These are phyloP conservation scores for Actinemys pallida DNA, from an alignment of 2,113 vertebrate species.

Conservation along the genomic window DNA sequence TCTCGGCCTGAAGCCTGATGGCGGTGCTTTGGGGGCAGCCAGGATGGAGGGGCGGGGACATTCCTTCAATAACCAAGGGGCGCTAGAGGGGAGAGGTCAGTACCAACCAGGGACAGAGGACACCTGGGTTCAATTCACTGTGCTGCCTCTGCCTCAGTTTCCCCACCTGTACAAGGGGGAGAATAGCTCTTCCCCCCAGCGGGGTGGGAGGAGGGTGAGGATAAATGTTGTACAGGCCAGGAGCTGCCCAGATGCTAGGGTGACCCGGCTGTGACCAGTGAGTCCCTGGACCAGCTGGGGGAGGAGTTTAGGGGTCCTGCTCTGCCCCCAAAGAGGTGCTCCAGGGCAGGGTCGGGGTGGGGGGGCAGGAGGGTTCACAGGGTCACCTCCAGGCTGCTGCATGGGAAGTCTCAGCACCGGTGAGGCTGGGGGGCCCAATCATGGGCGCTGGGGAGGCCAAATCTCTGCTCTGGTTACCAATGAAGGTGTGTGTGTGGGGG, in stretches of 20 bases:
- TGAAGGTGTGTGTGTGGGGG: too few species aligned
- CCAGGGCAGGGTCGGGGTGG: too few species aligned
- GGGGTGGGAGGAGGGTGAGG: background rate
- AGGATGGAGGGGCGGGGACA: background rate
- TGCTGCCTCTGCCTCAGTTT: background rate
- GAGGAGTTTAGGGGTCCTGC: background rate
- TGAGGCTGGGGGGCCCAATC: too few species aligned
- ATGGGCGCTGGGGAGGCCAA: too few species aligned
- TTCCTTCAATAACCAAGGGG: background rate
- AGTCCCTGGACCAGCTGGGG: too few species aligned
- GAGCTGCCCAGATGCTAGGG: background rate
- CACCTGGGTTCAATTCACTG: background rate
- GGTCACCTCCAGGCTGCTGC: background rate
- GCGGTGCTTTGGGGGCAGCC: rapidly evolving
- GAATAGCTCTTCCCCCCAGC: background rate
- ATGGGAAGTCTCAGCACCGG: background rate
- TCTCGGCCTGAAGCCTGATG: background rate
- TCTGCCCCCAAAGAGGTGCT: background rate
- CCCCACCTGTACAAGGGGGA: background rate
- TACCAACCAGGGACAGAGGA: too few species aligned
- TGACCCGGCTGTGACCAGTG: background rate
- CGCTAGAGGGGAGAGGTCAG: background rate
- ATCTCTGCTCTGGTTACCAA: background rate
- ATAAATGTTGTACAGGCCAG: background rate
- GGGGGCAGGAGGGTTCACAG: too few species aligned